Base-by-base conservation (phyloP, 2,113 vertebrate species). In the Siphamia tubifer region DNA sequence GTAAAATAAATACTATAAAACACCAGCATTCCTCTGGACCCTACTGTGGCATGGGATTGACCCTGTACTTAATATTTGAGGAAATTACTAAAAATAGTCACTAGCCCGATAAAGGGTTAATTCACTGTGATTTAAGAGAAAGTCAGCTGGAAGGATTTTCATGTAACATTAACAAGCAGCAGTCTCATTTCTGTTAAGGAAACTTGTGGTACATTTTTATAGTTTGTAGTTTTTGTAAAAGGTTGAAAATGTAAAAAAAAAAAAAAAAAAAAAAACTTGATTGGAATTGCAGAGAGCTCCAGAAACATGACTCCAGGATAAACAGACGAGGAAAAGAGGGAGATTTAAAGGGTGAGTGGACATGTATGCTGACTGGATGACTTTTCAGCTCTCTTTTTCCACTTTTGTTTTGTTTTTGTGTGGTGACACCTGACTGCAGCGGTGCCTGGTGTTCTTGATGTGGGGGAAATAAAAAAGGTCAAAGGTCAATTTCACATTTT, bases 301-400 rank as follows among this genome's bases (percentile, higher is more conserved):
- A 80, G 77, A 79, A 88, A 84, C 53, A 35, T 3, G 51, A 90
- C 31, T 68, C 68, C 21, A 4, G 42, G 28, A 73, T 67, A 34
- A 27, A 76, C 19, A 3, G 53, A 81, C n/a, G 75, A 66, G 72
- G 44, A 57, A 75, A 44, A 49, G 36, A 49, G 28, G 61, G 70
- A 87, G 74, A 90, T 85, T 88, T 85, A 84, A 80, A 68, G 74
- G 54, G 68, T 81, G 82, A 74, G 72, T 58, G 54, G 60, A 74
- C 78, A 60, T 74, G 45, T 62, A 13, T 69, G 66, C 74, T 85
- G 77, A 86, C 68, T 74, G 45, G 31, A n/a, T 68, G 71, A 51
- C 35, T 67, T 78, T 62, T 68, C 38, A 12, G 30, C 62, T 57
- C 44, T 42, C 39, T 55, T 32, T 57, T 19, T 43, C 43, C 36